phyloP scores from a whole-genome alignment of 2,113 vertebrate species.

The Herpailurus yagouaroundi region DNA sequence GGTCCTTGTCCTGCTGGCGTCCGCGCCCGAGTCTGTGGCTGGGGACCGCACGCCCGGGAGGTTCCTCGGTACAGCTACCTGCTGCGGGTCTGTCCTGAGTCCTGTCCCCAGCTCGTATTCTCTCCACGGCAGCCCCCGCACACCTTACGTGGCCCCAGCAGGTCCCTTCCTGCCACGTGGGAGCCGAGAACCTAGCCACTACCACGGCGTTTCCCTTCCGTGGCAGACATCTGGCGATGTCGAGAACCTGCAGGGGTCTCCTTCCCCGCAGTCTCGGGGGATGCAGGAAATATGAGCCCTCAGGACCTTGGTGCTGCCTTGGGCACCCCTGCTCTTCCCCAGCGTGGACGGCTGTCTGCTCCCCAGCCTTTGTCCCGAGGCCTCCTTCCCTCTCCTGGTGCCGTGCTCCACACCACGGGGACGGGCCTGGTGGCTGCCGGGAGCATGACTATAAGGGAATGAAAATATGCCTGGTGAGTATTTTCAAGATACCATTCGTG shows the following conservation, averaged over 20 bases:
- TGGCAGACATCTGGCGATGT: background rate
- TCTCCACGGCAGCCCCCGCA: background rate
- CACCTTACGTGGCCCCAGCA: background rate
- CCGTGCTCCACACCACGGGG: background rate
- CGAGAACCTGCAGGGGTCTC: background rate
- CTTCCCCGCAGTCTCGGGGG: background rate
- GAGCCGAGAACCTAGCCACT: background rate
- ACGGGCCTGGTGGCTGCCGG: background rate
- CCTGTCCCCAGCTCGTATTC: background rate
- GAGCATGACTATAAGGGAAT: background rate
- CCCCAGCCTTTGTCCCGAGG: background rate
- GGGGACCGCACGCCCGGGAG: background rate
- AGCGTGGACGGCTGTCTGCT: background rate
- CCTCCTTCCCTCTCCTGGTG: background rate
- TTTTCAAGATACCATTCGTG: background rate
- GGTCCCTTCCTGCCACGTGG: background rate
- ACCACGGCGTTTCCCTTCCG: rapidly evolving
- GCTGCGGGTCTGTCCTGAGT: background rate
- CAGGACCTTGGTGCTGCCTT: background rate
- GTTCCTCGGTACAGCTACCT: rapidly evolving
- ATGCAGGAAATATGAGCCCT: background rate
- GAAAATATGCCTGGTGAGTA: slow-evolving; percentile 27
- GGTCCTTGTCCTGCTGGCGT: background rate
- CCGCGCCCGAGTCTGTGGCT: background rate
- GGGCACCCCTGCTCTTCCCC: background rate